phyloP scores from a whole-genome alignment of 1,140 invertebrate species.

The Lutraria rhynchaena region DNA sequence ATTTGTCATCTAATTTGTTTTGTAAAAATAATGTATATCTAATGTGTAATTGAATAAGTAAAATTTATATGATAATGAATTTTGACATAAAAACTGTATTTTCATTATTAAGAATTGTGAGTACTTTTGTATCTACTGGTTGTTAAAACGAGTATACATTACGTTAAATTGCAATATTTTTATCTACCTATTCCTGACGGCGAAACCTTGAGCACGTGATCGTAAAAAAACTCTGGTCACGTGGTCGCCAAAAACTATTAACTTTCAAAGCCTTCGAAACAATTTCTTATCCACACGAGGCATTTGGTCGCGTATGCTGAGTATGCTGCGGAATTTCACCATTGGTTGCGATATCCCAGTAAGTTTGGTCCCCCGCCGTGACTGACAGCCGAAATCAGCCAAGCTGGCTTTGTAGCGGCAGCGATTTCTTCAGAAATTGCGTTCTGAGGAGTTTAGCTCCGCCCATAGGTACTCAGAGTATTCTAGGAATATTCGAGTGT shows the following conservation, averaged over 20 bases:
- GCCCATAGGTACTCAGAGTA: slow-evolving; percentile 49
- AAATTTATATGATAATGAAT: too few species aligned
- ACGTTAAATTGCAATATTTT: too few species aligned
- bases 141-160: too few species aligned
- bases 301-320: slow-evolving; percentile 37
- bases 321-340: slow-evolving; percentile 37
- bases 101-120: too few species aligned
- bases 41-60: too few species aligned
- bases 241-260: not conserved
- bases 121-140: too few species aligned
- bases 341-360: slow-evolving; percentile 25
- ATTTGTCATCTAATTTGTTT: too few species aligned
- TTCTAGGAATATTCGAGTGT: slow-evolving; percentile 56
- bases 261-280: slow-evolving; percentile 47
- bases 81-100: too few species aligned
- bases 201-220: too few species aligned
- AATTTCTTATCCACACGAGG: slow-evolving; percentile 43
- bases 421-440: slow-evolving; percentile 11
- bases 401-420: slow-evolving; percentile 27
- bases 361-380: slow-evolving; percentile 20
- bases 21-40: too few species aligned
- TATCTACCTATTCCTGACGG: too few species aligned
- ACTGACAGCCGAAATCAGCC: slow-evolving; percentile 47
- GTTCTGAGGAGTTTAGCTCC: slow-evolving; percentile 27
- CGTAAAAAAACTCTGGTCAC: too few species aligned